A percentile compares a stretch with the other conserved stretches of the same genome.
These are phyloP conservation scores for Merluccius polli DNA, from an alignment of 2,797 vertebrate species.

Conservation along the genomic window DNA sequence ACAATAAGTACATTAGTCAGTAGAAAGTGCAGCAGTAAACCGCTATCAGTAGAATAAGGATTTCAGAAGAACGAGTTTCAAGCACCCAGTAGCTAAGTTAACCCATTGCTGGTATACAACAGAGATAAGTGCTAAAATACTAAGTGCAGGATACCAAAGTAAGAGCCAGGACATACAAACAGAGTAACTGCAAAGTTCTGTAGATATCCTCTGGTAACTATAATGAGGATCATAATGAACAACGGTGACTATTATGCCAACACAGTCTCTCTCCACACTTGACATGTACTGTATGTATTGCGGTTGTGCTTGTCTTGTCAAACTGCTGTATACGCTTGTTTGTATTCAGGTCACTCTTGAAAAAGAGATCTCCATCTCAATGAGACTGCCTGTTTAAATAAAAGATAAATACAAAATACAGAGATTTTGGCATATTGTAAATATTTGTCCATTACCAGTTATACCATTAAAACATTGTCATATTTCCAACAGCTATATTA, in stretches of 20 bases:
- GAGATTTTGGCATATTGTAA: neutral
- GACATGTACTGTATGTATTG: neutral
- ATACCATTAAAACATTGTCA: too few relatives aligned
- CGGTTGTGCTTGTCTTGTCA: neutral
- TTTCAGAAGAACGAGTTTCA: too few relatives aligned
- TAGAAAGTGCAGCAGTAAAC: too few relatives aligned
- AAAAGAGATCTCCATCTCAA: neutral
- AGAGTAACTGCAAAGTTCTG: too few relatives aligned
- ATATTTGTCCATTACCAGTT: neutral
- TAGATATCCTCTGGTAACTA: constrained; percentile 3
- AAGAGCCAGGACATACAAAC: too few relatives aligned
- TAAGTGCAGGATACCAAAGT: too few relatives aligned
- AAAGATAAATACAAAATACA: neutral
- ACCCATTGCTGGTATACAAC: too few relatives aligned
- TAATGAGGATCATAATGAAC: constrained; percentile 20
- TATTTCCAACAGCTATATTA: neutral
- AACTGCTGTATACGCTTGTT: neutral
- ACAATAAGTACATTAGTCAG: too few relatives aligned
- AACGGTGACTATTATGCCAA: constrained; percentile 10
- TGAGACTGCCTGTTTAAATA: neutral
- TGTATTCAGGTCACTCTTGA: neutral
- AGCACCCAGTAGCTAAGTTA: too few relatives aligned
- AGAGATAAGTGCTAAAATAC: too few relatives aligned
- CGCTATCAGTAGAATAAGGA: too few relatives aligned
- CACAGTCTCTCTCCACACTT: neutral